phyloP scores from a whole-genome alignment of 1,140 invertebrate species.

The Chionoecetes opilio region DNA sequence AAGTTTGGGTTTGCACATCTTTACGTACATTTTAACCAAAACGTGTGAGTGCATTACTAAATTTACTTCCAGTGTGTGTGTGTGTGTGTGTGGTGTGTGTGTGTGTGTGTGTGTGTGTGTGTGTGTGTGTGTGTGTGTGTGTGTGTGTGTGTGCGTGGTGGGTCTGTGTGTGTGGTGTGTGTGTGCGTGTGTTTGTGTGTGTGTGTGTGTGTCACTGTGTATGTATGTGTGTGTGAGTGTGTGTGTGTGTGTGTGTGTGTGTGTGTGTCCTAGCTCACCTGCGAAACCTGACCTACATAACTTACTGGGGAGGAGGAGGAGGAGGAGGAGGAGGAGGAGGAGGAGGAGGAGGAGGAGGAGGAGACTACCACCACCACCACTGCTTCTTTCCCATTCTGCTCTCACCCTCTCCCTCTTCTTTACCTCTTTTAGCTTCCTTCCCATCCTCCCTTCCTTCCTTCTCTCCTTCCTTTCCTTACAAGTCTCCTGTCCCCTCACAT shows the following conservation, averaged over 20 bases:
- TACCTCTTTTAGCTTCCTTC: not conserved
- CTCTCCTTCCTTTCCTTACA: too few relatives aligned
- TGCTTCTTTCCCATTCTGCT: not conserved
- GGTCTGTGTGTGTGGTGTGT: not conserved
- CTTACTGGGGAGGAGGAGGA: not conserved
- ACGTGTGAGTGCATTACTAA: not conserved
- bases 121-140: conserved; percentile 2
- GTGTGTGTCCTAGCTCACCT: not conserved
- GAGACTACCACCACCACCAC: not conserved
- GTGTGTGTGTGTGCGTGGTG: not conserved
- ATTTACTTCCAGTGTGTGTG: not conserved
- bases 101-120: conserved; percentile 27
- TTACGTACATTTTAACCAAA: too few relatives aligned
- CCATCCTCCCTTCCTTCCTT: too few relatives aligned
- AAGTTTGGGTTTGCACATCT: too few relatives aligned
- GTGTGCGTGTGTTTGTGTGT: not conserved
- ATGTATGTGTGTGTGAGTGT: not conserved
- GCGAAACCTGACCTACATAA: not conserved
- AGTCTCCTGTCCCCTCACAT: too few relatives aligned
- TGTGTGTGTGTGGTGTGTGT: not conserved
- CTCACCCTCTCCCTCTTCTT: not conserved
- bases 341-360: not conserved
- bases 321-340: not conserved
- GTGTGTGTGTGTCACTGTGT: conserved; percentile 6
- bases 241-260: not conserved